Base-by-base conservation (phyloP, 2,888 invertebrate genomes). In the Pseudoips prasinana region DNA sequence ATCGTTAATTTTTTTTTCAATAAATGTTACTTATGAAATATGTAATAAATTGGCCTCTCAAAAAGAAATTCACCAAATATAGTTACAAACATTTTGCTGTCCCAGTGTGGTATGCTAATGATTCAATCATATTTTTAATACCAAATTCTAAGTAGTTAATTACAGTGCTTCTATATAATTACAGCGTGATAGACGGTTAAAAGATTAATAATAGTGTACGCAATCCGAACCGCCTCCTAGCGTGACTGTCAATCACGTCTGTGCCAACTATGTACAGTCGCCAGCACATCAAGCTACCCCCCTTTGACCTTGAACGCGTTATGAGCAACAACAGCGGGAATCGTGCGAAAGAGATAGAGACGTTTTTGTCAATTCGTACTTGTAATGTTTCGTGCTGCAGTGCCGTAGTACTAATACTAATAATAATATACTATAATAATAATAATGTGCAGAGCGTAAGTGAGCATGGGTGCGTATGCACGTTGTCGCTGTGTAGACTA, bases 211-310 rank as follows among this genome's bases (percentile, higher is more conserved):
- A 40, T 38, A 45, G 44, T 20, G 43, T 18, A n/a, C n/a, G 7
- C 20, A n/a, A 7, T 7, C 26, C 47, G 29, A 45, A 8, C 51
- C 39, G 39, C 29, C 35, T 39, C 31, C 19, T 36, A 30, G 37
- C 44, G 33, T 50, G 52, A 2, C 24, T 19, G 20, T 20, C 20
- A 3, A 20, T n/a, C 20, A 20, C 66, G 87, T 82, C 1, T 89
- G 88, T 1, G 81, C 67, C 40, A 89, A 84, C 53, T n/a, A n/a
- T n/a, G n/a, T n/a, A n/a, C n/a, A n/a, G n/a, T n/a, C n/a, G n/a
- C n/a, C n/a, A n/a, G n/a, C n/a, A n/a, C n/a, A n/a, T n/a, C n/a
- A n/a, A n/a, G n/a, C n/a, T n/a, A n/a, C n/a, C n/a, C n/a, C n/a
- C n/a, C n/a, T n/a, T n/a, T n/a, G n/a, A n/a, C n/a, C n/a, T n/a